Conservation (phyloP, 2,797 vertebrate genomes). For the Scyliorhinus canicula region DNA sequence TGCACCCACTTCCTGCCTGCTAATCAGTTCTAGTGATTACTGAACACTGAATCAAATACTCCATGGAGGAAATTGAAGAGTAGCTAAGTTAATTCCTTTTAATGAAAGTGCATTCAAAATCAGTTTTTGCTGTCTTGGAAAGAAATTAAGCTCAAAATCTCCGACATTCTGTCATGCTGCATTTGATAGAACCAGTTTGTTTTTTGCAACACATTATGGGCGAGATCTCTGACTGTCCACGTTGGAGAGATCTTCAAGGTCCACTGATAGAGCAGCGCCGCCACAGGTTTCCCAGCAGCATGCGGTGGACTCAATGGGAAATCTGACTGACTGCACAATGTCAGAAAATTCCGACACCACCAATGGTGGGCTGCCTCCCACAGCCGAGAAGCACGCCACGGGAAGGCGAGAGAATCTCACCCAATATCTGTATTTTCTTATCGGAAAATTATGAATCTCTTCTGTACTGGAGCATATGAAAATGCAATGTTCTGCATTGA, state of each 20-base stretch:
- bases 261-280: too few species aligned
- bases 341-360: too few species aligned
- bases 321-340: too few species aligned
- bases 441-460: not conserved
- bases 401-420: too few species aligned
- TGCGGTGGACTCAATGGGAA: too few species aligned
- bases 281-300: too few species aligned
- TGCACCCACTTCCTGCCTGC: not conserved
- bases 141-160: not conserved
- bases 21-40: not conserved
- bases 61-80: not conserved
- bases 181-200: not conserved
- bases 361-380: too few species aligned
- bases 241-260: too few species aligned
- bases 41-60: slow-evolving; percentile 2
- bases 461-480: not conserved
- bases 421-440: not conserved
- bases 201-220: not conserved
- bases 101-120: not conserved
- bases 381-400: too few species aligned
- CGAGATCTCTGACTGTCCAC: too few species aligned
- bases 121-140: not conserved
- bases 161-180: not conserved
- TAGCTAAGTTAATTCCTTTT: not conserved
- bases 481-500: too few species aligned